Evolutionary conservation across 2,797 vertebrate species (phyloP).

Genomic region (Etheostoma perlongum): DNA sequence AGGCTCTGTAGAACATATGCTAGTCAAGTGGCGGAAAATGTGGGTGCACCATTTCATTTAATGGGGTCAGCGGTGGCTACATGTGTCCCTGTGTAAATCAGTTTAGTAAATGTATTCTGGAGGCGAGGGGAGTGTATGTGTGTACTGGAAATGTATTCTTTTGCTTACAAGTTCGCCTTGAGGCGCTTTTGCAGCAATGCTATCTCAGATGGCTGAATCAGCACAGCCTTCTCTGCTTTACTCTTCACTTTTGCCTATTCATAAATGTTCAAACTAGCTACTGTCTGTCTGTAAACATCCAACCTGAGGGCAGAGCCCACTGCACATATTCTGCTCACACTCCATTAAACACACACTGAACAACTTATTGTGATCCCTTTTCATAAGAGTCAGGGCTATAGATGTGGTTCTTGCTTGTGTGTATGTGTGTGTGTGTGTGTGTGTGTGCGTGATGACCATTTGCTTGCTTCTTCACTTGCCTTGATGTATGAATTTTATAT

Average conservation of each 20-base stretch:
- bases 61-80: slow-evolving; percentile 58
- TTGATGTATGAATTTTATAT: slow-evolving; percentile 56
- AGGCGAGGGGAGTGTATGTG: slow-evolving; percentile 25
- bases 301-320: slow-evolving; percentile 57
- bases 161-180: slow-evolving; percentile 49
- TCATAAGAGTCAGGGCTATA: slow-evolving; percentile 35
- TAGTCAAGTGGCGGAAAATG: slow-evolving; percentile 74
- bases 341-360: slow-evolving; percentile 69
- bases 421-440: neutral
- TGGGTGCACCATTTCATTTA: slow-evolving; percentile 64
- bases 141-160: slow-evolving; percentile 27
- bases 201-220: slow-evolving; percentile 72
- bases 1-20: slow-evolving; percentile 62
- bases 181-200: slow-evolving; percentile 48
- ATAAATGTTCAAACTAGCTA: slow-evolving; percentile 53
- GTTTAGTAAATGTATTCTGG: slow-evolving; percentile 27
- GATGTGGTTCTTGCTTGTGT: slow-evolving; percentile 25
- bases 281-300: slow-evolving; percentile 73
- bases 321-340: slow-evolving; percentile 62
- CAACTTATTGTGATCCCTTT: slow-evolving; percentile 61
- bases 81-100: slow-evolving; percentile 48
- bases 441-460: slow-evolving; percentile 9
- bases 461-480: slow-evolving; percentile 17
- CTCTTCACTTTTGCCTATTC: slow-evolving; percentile 59
- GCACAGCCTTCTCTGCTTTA: slow-evolving; percentile 52